Conservation (phyloP, 2,888 invertebrate species). For the Stramonita haemastoma region DNA sequence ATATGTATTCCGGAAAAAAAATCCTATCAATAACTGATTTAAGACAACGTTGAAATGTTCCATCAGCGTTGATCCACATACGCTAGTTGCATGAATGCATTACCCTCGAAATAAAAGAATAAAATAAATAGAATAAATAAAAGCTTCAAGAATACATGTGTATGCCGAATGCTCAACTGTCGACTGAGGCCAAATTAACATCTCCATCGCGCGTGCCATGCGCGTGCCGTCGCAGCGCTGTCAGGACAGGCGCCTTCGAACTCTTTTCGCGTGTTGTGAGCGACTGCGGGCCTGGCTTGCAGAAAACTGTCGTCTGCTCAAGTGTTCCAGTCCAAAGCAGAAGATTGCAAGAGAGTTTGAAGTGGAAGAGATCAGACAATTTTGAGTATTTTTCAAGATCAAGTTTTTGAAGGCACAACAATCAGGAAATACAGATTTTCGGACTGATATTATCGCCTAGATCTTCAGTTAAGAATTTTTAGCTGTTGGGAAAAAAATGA, state of each 20-base stretch:
- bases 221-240: conserved; percentile 23
- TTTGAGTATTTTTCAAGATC: not conserved
- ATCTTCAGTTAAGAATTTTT: not conserved
- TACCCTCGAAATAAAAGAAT: too few species aligned
- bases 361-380: conserved; percentile 37
- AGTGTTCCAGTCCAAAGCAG: not conserved
- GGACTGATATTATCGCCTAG: too few species aligned
- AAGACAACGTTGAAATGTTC: too few species aligned
- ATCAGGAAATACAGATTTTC: too few species aligned
- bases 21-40: too few species aligned
- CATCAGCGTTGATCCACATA: too few species aligned
- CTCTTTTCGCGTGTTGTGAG: not conserved
- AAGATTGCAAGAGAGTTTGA: not conserved
- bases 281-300: not conserved
- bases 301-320: conserved; percentile 29
- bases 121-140: too few species aligned
- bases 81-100: too few species aligned
- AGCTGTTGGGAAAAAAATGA: conserved; percentile 15
- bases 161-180: too few species aligned
- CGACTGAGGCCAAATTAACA: not conserved
- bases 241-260: conserved; percentile 10
- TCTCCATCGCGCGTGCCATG: conserved; percentile 7
- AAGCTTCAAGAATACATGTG: too few species aligned
- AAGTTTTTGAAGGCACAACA: too few species aligned
- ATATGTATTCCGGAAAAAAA: too few species aligned